Evolutionary conservation across 2,113 vertebrate species (phyloP), one percentile per base, ranked within the genome.

Genomic region (Hippocampus comes): DNA sequence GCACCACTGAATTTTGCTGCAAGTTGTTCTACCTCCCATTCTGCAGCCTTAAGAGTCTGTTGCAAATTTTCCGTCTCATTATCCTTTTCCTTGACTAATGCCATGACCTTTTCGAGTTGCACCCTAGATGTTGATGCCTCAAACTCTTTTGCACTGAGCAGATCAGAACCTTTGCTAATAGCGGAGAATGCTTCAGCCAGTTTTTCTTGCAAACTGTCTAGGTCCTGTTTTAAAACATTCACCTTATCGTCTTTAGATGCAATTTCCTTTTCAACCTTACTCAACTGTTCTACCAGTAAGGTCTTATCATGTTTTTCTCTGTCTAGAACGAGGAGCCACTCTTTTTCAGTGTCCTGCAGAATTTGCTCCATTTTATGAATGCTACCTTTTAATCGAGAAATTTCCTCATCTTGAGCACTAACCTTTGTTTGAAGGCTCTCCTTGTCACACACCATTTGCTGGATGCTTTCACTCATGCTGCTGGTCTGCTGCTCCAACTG

Each of bases 401-500:
- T 78, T 64, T 94, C 93, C 89, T 91, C 87, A 76, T 88, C 84
- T 89, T 93, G 92, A 70, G 76, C 93, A 97, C 95, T 95, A 93
- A 97, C 95, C 95, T 95, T 84, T 70, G 86, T 91, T 87, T 92
- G 94, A 30, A 95, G 94, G 80, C 84, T 91, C 80, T 93, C 88
- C 79, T 86, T 93, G 87, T 94, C 92, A 14, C 83, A 89, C 86
- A 84, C 84, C 91, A 91, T 78, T 74, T 87, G 88, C 84, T 92
- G 89, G 84, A 87, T 80, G 2, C 81, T 86, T 65, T 92, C 87
- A 25, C 75, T 91, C 78, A 90, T 77, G 78, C 80, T 90, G 80
- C 76, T 82, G 84, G 91, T 89, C 74, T 91, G 81, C 73, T 90
- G 93, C 85, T 90, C 86, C 80, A 87, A 81, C 63, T 91, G 78